Base-by-base conservation (phyloP, 1,140 invertebrate genomes). In the Ceratina australensis region DNA sequence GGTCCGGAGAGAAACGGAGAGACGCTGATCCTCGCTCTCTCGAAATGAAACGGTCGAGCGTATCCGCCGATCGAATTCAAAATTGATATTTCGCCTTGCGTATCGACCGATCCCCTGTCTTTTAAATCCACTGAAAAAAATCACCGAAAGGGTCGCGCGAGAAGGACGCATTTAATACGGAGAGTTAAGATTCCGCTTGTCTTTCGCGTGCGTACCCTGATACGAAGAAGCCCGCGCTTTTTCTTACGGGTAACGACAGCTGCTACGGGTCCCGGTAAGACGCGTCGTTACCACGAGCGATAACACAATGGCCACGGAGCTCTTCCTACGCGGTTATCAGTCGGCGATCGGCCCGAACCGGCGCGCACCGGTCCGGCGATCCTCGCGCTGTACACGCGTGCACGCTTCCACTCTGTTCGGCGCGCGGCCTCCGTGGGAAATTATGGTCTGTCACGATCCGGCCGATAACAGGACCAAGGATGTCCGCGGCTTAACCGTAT, bases 61-160 rank as follows among this genome's bases (percentile, higher is more conserved):
- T 85, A 85, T 82, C 67, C 83, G 54, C 68, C 69, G 83, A 86
- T 85, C 80, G 77, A 60, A 82, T 85, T 85, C 84, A 85, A 85
- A 85, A 85, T 85, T 85, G 83, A 85, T 86, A 78, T 80, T 85
- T 68, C 80, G 74, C 33, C 75, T 82, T 79, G 71, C 69, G 79
- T 78, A 26, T 52, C 77, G 47, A 56, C 28, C 16, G 82, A 22
- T 52, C 77, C 28, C 20, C 20, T 3, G 28, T 12, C 49, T 52
- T 12, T 47, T 24, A 49, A 47, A 66, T 71, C 61, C 66, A 65
- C 50, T 50, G 5, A 81, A 83, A 83, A 79, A 83, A 83, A 83
- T 83, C 82, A 28, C 80, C 77, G 20, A 82, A 83, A 72, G 68
- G 69, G 68, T 57, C 63, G 4, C 28, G 67, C 67, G 75, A 65